Conservation (phyloP, 2,113 vertebrate genomes). For the Pelobates fuscus region DNA sequence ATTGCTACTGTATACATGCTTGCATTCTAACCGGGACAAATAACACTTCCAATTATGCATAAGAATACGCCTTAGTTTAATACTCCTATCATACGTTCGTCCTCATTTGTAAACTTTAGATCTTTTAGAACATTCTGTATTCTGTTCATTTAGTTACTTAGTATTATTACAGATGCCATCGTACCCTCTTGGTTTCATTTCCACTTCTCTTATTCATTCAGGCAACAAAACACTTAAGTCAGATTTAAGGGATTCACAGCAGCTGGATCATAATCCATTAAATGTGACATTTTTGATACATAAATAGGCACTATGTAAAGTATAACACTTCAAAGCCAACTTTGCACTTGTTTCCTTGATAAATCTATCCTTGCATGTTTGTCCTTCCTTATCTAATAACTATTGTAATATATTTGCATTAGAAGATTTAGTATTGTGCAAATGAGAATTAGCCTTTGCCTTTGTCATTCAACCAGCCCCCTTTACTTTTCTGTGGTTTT, state of each 20-base stretch:
- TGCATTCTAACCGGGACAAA: too few species aligned
- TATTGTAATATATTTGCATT: neutral
- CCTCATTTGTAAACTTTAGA: too few species aligned
- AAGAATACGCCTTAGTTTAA: too few species aligned
- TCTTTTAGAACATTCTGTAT: neutral
- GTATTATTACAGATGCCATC: neutral
- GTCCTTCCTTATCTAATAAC: neutral
- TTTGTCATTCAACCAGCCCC: neutral
- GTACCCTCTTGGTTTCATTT: constrained; percentile 14
- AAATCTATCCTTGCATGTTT: neutral
- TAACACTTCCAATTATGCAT: too few species aligned
- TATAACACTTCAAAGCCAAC: neutral
- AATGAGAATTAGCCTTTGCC: neutral
- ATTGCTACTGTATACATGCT: too few species aligned
- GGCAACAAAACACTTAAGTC: constrained; percentile 5
- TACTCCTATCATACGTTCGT: too few species aligned
- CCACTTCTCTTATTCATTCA: neutral
- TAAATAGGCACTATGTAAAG: neutral
- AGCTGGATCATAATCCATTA: constrained; percentile 16
- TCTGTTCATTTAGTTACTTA: neutral
- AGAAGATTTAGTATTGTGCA: neutral
- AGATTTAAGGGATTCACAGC: constrained; percentile 18
- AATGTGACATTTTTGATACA: constrained; percentile 15
- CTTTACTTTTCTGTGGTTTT: neutral
- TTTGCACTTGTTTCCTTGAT: neutral